A percentile compares a stretch with the other conserved stretches of the same genome.
Conservation (phyloP, 1,140 invertebrate genomes). For the Dendrolimus kikuchii region DNA sequence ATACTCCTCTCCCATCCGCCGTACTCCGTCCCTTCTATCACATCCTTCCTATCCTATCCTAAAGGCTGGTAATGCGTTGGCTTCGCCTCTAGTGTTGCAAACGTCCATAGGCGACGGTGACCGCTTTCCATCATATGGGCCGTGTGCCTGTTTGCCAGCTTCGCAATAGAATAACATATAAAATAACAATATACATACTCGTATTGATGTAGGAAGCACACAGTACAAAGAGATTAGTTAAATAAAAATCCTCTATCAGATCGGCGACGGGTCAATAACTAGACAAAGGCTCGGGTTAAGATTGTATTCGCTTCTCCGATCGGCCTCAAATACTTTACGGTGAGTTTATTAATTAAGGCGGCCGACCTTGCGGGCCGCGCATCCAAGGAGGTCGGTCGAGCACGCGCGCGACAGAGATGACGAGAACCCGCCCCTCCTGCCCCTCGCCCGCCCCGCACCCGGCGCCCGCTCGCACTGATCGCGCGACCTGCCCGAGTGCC, state of each 20-base stretch:
- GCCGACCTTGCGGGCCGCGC: conserved; percentile 67
- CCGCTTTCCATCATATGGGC: too few relatives aligned
- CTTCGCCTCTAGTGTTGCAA: too few relatives aligned
- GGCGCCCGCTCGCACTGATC: conserved; percentile 13
- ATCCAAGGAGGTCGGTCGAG: conserved; percentile 63
- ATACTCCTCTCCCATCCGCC: too few relatives aligned
- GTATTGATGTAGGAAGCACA: too few relatives aligned
- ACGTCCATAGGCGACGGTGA: too few relatives aligned
- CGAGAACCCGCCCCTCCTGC: conserved; percentile 10
- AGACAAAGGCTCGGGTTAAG: conserved; percentile 61
- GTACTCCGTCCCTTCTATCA: too few relatives aligned
- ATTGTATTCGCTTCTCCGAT: conserved; percentile 60
- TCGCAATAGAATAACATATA: too few relatives aligned
- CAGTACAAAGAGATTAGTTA: conserved; percentile 10
- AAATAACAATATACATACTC: too few relatives aligned
- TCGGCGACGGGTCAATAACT: conserved; percentile 54
- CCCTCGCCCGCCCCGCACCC: conserved; percentile 19
- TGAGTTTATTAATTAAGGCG: conserved; percentile 71
- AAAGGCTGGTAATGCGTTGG: too few relatives aligned
- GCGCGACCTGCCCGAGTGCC: conserved; percentile 18
- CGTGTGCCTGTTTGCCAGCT: too few relatives aligned
- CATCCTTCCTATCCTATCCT: too few relatives aligned
- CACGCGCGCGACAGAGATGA: conserved; percentile 44
- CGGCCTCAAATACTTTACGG: conserved; percentile 69
- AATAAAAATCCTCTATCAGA: conserved; percentile 39